Evolutionary conservation across 1,140 invertebrate genomes (phyloP).

Genomic region (Trachymyrmex septentrionalis): DNA sequence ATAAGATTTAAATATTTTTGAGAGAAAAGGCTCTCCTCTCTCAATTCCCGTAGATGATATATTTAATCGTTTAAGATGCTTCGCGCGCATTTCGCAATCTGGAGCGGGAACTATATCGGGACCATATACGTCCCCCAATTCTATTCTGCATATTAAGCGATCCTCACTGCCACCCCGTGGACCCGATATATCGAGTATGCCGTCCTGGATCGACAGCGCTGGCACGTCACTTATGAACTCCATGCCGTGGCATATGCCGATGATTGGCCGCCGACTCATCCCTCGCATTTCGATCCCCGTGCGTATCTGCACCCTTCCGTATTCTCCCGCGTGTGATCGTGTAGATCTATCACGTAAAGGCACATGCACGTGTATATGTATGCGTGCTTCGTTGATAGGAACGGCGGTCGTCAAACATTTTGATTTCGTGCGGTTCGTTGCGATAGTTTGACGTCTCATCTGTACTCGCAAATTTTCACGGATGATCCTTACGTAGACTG

Average conservation of each 20-base stretch:
- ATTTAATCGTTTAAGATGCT: constrained; percentile 33
- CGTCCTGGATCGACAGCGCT: constrained; percentile 76
- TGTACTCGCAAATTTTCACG: constrained; percentile 1
- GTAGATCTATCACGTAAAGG: constrained; percentile 9
- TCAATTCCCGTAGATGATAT: not conserved
- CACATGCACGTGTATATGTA: not conserved
- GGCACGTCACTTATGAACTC: constrained; percentile 79
- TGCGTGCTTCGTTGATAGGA: constrained; percentile 58
- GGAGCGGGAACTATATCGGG: constrained; percentile 65
- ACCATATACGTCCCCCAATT: constrained; percentile 64
- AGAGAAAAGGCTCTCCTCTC: not conserved
- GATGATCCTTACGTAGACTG: not conserved
- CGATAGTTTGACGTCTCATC: constrained; percentile 19
- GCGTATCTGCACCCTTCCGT: constrained; percentile 69
- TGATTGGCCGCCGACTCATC: constrained; percentile 76
- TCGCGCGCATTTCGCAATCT: constrained; percentile 52
- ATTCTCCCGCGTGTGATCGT: constrained; percentile 16
- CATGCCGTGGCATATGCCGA: constrained; percentile 77
- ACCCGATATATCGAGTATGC: constrained; percentile 78
- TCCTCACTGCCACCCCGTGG: constrained; percentile 70
- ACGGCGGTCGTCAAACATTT: constrained; percentile 72
- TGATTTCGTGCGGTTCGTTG: constrained; percentile 59
- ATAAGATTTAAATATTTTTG: not conserved
- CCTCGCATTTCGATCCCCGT: constrained; percentile 66
- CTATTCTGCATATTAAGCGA: constrained; percentile 78